Conservation (phyloP, 1,140 invertebrate species). For the Zaprionus tsacasi region DNA sequence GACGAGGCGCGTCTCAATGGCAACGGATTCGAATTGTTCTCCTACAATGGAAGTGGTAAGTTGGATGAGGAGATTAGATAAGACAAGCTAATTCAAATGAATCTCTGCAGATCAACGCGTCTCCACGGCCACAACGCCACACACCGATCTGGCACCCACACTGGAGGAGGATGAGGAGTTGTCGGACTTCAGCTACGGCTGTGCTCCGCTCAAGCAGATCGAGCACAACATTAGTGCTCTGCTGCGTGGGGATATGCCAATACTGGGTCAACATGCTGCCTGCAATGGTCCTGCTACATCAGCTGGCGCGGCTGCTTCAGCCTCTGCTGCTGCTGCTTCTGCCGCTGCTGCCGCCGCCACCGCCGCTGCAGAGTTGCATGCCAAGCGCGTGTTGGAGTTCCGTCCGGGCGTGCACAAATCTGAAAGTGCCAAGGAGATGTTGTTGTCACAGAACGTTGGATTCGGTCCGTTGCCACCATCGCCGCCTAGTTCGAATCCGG, state of each 20-base stretch:
- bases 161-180: constrained; percentile 88
- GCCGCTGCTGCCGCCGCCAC: constrained; percentile 29
- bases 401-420: constrained; percentile 88
- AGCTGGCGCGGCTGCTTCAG: constrained; percentile 5
- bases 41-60: constrained; percentile 84
- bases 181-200: constrained; percentile 83
- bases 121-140: constrained; percentile 79
- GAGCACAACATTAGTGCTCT: constrained; percentile 88
- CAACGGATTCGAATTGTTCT: constrained; percentile 58
- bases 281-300: constrained; percentile 16
- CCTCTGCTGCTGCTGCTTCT: neutral
- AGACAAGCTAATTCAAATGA: neutral
- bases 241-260: constrained; percentile 85
- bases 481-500: constrained; percentile 79
- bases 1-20: constrained; percentile 69
- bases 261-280: constrained; percentile 66
- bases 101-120: constrained; percentile 57
- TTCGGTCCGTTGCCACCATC: constrained; percentile 83
- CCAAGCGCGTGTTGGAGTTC: constrained; percentile 79
- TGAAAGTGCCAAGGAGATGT: constrained; percentile 88
- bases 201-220: constrained; percentile 86
- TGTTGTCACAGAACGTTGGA: constrained; percentile 84
- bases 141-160: constrained; percentile 85
- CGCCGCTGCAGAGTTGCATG: constrained; percentile 62
- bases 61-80: neutral